Conservation (phyloP, 2,797 vertebrate genomes). For the Platyrinchus mystaceus region DNA sequence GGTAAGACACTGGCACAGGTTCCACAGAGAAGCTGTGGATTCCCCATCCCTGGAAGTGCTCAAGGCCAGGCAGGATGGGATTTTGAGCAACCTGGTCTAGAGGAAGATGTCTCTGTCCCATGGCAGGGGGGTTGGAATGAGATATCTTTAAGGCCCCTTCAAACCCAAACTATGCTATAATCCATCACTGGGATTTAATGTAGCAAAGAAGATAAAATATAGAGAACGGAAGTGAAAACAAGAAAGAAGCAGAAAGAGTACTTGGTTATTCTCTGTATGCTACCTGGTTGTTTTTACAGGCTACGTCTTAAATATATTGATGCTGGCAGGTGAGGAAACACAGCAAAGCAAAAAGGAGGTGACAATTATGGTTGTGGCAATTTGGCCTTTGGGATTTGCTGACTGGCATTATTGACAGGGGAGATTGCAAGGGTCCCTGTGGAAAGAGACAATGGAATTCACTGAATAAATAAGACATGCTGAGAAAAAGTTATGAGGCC, state of each 20-base stretch:
- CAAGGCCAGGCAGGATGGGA: neutral
- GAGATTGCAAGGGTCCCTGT: neutral
- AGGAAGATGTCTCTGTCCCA: neutral
- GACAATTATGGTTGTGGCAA: conserved; percentile 30
- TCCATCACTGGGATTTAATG: neutral
- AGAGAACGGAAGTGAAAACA: neutral
- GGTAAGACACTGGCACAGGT: neutral
- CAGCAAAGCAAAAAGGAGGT: conserved; percentile 33
- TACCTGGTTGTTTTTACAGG: neutral
- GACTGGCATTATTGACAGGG: conserved; percentile 44
- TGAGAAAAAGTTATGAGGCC: conserved; percentile 38
- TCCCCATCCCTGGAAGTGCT: neutral
- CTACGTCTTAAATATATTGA: conserved; percentile 44
- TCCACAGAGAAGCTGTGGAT: neutral
- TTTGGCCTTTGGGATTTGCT: conserved; percentile 34
- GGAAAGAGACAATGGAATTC: conserved; percentile 17
- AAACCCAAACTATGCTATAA: neutral
- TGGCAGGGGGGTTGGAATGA: neutral
- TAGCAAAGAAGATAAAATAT: neutral
- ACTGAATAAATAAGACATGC: conserved; percentile 49
- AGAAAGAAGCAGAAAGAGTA: neutral
- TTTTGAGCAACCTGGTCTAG: neutral
- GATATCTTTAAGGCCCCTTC: neutral
- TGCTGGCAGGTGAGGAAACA: conserved; percentile 12
- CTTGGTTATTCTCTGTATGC: conserved; percentile 11